Base-by-base conservation (phyloP, 2,888 invertebrate species). In the Orthonevra nobilis region DNA sequence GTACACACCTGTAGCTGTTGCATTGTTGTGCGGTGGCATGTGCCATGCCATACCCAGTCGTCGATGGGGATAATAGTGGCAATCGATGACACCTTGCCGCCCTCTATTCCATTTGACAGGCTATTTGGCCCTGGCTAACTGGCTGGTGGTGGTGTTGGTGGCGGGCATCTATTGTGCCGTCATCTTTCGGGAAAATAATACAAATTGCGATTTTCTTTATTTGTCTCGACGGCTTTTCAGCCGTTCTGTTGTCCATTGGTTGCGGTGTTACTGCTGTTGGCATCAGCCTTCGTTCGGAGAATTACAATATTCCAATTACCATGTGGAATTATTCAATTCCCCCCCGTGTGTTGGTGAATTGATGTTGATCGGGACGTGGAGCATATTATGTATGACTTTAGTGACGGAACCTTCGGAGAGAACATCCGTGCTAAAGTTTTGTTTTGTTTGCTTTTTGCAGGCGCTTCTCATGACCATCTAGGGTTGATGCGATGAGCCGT, bases 41-140 rank as follows among this genome's bases (percentile, higher is more conserved):
- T 70, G 61, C 70, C 38, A 30, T 23, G 58, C 77, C 72, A 73
- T 61, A 61, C 73, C 64, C 42, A 79, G 66, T 68, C 68, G 68
- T 79, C 73, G 63, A 69, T 81, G 69, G 42, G 34, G 42, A 69
- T 81, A 81, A 81, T 81, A 63, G 74, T 74, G 74, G 68, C 81
- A 81, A 81, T 81, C 74, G 74, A 69, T 81, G 81, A 81, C 81
- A 81, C 81, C 81, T 81, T 63, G 36, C 81, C 81, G 81, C 81
- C 81, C 81, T 81, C 81, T 81, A 81, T 81, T 81, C 61, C 46
- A 60, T 58, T 74, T 79, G 79, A 79, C 79, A 79, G 73, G 79
- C 79, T 61, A 79, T 68, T 79, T 73, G 79, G 73, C 44, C 19
- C 44, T 20, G 26, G 52, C 72, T 70, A 72, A 56, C 69, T 52